Conservation (phyloP, 2,797 vertebrate genomes). For the Scleropages formosus region DNA sequence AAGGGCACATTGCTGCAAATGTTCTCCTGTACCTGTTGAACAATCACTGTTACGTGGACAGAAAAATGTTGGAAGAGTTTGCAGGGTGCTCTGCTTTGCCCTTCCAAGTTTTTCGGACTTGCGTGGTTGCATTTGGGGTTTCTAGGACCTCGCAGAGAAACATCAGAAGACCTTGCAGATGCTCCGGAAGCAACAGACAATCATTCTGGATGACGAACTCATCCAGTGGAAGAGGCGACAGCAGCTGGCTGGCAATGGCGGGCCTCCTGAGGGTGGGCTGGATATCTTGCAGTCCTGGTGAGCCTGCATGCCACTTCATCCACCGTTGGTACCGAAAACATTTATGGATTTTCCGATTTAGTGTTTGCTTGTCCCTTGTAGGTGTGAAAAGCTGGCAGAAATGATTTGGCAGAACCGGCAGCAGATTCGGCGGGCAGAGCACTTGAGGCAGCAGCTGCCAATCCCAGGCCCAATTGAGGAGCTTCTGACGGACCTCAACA, state of each 20-base stretch:
- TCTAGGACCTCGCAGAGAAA: conserved; percentile 87
- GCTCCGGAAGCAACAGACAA: conserved; percentile 87
- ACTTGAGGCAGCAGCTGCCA: conserved; percentile 88
- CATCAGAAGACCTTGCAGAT: conserved; percentile 86
- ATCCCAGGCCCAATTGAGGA: conserved; percentile 87
- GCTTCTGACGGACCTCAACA: conserved; percentile 81
- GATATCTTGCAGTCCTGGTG: conserved; percentile 90
- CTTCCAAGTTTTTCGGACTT: background rate
- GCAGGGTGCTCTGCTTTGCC: too few relatives aligned
- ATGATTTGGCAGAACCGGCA: conserved; percentile 95
- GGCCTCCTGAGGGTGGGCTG: conserved; percentile 80
- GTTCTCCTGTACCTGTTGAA: too few relatives aligned
- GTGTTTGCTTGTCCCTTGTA: conserved; percentile 43
- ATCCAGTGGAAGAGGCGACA: conserved; percentile 96
- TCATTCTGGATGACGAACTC: conserved; percentile 90
- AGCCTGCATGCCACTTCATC: background rate
- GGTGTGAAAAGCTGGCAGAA: conserved; percentile 89
- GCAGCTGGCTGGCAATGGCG: conserved; percentile 88
- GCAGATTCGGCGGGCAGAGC: conserved; percentile 85
- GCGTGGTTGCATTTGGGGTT: conserved; percentile 50
- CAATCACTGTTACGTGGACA: too few relatives aligned
- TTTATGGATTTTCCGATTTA: background rate
- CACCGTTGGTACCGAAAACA: background rate
- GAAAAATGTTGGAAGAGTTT: too few relatives aligned
- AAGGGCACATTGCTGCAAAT: too few relatives aligned